Percentiles rank a stretch among this genome's conserved stretches.
phyloP scores from a whole-genome alignment of 2,113 vertebrate species.

The Vombatus ursinus region DNA sequence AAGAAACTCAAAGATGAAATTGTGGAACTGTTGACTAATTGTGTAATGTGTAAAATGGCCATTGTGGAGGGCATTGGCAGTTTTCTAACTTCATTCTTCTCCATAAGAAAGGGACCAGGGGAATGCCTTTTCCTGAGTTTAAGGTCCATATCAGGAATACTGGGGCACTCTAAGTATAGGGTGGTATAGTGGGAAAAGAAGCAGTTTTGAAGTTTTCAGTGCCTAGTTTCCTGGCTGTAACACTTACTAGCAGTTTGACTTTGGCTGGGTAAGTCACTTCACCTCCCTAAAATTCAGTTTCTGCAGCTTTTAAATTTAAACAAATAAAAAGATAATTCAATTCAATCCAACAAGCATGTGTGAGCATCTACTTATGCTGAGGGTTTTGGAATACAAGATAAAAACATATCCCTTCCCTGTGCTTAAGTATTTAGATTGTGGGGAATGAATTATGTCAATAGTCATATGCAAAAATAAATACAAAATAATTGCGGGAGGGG shows the following conservation, averaged over 20 bases:
- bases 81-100: background rate
- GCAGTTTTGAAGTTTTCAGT: background rate
- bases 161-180: background rate
- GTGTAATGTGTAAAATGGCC: too few relatives aligned
- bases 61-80: background rate
- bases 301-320: background rate
- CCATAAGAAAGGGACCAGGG: background rate
- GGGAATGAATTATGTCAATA: background rate
- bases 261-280: background rate
- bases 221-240: background rate
- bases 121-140: background rate
- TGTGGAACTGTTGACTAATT: background rate
- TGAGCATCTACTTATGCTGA: background rate
- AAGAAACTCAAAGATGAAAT: background rate
- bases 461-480: background rate
- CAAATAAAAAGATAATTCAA: background rate
- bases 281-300: background rate
- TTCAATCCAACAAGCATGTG: background rate
- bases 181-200: background rate
- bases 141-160: background rate
- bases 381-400: background rate
- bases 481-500: background rate
- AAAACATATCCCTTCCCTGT: background rate
- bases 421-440: background rate
- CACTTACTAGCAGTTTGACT: background rate